These are phyloP conservation scores for Tolypeutes matacus DNA, from an alignment of 2,797 vertebrate species.

Conservation along the genomic window DNA sequence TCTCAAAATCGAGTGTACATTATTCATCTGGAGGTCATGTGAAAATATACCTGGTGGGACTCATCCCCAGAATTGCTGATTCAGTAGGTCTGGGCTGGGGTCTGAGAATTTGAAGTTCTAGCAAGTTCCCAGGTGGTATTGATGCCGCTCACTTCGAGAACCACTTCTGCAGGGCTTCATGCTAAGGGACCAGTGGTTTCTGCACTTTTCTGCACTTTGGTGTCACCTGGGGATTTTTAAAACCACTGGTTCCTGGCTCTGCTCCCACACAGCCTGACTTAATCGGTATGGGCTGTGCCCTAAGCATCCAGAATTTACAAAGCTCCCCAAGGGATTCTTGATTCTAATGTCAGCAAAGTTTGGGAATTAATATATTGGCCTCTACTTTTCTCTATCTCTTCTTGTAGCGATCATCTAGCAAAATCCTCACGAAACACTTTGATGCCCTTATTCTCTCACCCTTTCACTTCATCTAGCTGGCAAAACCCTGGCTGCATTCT, in stretches of 20 bases:
- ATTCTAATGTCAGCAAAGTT: neutral
- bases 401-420: neutral
- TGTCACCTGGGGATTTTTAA: neutral
- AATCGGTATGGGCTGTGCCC: neutral
- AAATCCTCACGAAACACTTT: neutral
- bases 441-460: neutral
- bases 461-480: neutral
- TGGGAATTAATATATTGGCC: neutral
- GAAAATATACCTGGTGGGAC: neutral
- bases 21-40: neutral
- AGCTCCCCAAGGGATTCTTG: too few relatives aligned
- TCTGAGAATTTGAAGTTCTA: neutral
- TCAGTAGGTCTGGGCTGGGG: neutral
- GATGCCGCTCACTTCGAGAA: neutral
- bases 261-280: neutral
- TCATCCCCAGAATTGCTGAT: neutral
- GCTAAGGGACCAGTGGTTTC: neutral
- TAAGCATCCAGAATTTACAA: neutral
- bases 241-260: neutral
- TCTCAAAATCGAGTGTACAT: neutral
- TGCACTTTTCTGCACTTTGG: neutral
- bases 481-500: neutral
- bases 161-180: neutral
- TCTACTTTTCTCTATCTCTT: neutral
- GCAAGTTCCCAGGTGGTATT: neutral